A percentile compares a stretch with the other conserved stretches of the same genome.
Evolutionary conservation across 2,888 invertebrate genomes (phyloP).

Genomic region (Apocheima hispidaria): DNA sequence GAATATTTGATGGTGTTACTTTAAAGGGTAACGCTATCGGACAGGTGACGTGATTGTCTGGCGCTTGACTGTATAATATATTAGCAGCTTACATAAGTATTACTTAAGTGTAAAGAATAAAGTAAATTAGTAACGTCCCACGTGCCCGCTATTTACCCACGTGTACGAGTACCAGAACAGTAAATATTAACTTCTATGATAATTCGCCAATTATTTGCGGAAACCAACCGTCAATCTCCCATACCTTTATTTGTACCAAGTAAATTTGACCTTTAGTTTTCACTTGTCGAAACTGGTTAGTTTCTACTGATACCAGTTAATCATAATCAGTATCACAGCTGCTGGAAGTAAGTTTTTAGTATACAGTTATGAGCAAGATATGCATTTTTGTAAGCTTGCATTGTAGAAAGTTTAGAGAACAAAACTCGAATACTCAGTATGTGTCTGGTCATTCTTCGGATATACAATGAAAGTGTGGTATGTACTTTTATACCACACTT

Average conservation of each 20-base stretch:
- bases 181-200: conserved; percentile 35
- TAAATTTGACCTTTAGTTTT: conserved; percentile 38
- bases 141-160: conserved; percentile 36
- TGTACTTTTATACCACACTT: too few relatives aligned
- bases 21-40: conserved; percentile 3
- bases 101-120: conserved; percentile 26
- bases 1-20: conserved; percentile 2
- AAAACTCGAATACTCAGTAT: conserved; percentile 10
- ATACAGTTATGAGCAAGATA: conserved; percentile 21
- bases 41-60: neutral
- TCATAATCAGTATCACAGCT: conserved; percentile 4
- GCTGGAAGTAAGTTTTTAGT: neutral
- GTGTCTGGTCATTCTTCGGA: conserved; percentile 14
- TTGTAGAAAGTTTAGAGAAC: conserved; percentile 33
- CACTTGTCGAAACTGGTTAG: conserved; percentile 26
- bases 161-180: conserved; percentile 30
- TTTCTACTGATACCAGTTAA: conserved; percentile 29
- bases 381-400: conserved; percentile 21
- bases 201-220: conserved; percentile 33
- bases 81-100: conserved; percentile 16
- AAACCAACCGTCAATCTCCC: conserved; percentile 20
- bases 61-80: conserved; percentile 18
- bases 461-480: conserved; percentile 12
- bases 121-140: conserved; percentile 35
- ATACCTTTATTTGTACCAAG: conserved; percentile 29